These are phyloP conservation scores for Silurus aristotelis DNA, from an alignment of 2,797 vertebrate species.

Conservation along the genomic window DNA sequence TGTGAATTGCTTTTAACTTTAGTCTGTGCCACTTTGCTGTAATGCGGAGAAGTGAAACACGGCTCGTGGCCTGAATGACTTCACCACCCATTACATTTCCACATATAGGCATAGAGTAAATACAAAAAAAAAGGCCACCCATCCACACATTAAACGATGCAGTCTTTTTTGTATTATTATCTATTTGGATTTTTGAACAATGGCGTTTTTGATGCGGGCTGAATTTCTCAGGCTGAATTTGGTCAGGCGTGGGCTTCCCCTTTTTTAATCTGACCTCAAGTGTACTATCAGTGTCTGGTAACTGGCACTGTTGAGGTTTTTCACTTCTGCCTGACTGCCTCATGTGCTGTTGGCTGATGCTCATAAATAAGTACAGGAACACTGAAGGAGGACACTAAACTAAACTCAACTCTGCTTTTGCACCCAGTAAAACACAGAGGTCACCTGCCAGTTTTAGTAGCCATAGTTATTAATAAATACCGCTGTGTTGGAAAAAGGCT, in stretches of 20 bases:
- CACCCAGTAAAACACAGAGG: neutral
- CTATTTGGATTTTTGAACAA: neutral
- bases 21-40: neutral
- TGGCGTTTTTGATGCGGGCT: neutral
- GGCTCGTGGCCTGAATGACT: constrained; percentile 26
- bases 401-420: constrained; percentile 35
- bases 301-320: neutral
- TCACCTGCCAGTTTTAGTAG: neutral
- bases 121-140: neutral
- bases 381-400: constrained; percentile 28
- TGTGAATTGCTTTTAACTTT: constrained; percentile 51
- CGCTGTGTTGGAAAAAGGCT: neutral
- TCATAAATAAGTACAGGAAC: constrained; percentile 25
- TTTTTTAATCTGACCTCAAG: constrained; percentile 31
- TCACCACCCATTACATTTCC: constrained; percentile 27
- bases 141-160: constrained; percentile 12
- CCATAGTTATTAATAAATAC: neutral
- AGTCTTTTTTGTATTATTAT: constrained; percentile 13
- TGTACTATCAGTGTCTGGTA: constrained; percentile 8
- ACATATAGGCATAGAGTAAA: constrained; percentile 1
- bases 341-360: constrained; percentile 34
- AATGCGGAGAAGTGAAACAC: constrained; percentile 29
- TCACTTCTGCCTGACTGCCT: constrained; percentile 30
- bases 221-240: neutral
- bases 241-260: neutral